A percentile compares a stretch with the other conserved stretches of the same genome.
phyloP scores from a whole-genome alignment of 2,797 vertebrate genomes.

The Eupleurogrammus muticus region DNA sequence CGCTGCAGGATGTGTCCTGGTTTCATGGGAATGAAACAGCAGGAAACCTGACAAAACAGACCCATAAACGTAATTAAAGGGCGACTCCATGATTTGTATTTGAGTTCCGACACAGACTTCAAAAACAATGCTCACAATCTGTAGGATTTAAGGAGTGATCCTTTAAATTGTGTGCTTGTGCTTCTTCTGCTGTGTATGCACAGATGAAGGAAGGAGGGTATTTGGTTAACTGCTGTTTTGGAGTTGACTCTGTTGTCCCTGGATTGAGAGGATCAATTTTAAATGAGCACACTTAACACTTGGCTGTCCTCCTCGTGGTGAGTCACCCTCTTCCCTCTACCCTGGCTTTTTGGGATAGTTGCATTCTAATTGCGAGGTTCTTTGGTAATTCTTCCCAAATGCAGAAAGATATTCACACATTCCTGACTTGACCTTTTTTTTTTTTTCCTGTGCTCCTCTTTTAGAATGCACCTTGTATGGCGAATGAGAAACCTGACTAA shows the following conservation, averaged over 20 bases:
- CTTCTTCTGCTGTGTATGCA: constrained; percentile 23
- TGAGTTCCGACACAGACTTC: not conserved
- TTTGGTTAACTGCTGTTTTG: constrained; percentile 18
- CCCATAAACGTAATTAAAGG: not conserved
- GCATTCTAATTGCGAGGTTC: not conserved
- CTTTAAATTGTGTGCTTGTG: constrained; percentile 1
- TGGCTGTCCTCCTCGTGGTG: constrained; percentile 11
- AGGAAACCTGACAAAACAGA: not conserved
- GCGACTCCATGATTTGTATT: not conserved
- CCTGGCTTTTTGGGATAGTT: constrained; percentile 16
- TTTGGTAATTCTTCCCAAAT: constrained; percentile 1
- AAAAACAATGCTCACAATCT: not conserved
- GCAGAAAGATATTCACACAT: constrained; percentile 37
- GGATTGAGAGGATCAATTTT: constrained; percentile 33
- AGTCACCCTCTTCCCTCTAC: constrained; percentile 15
- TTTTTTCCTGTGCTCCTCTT: constrained; percentile 20
- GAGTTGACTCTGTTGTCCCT: constrained; percentile 8
- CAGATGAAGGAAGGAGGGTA: not conserved
- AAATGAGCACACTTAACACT: constrained; percentile 35
- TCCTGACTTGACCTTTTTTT: constrained; percentile 38
- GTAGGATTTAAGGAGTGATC: not conserved
- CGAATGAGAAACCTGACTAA: constrained; percentile 48
- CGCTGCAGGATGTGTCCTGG: not conserved
- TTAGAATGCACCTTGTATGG: constrained; percentile 53
- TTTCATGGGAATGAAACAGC: not conserved